Base-by-base conservation (phyloP, 2,797 vertebrate species). In the Limosa lapponica region DNA sequence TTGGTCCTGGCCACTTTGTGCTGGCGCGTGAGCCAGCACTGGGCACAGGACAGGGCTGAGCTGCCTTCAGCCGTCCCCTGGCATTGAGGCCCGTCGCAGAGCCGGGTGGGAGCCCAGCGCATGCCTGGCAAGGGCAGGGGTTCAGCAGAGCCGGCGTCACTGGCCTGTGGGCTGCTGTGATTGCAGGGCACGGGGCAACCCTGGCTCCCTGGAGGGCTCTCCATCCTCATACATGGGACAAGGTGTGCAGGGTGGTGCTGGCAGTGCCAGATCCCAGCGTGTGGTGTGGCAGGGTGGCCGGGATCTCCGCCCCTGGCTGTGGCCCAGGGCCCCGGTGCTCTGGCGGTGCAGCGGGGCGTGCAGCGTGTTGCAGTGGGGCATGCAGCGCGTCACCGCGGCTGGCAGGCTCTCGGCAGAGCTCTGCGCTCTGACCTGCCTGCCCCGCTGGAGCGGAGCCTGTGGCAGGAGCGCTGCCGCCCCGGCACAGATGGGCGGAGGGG, bases 151-250 rank as follows among this genome's bases (percentile, higher is more conserved):
- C 48, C 3, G 2, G 36, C 0, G 0, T 44, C 48, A 6, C 13
- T 4, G 11, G 16, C 30, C 69, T 16, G 14, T 39, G 64, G 55
- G 37, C 67, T 72, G n/a, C 36, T 23, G 22, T 13, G 41, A 1
- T n/a, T 2, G 7, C 32, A 10, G 37, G 36, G 10, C 22, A 15
- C 0, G 1, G 61, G 36, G 43, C 37, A 62, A 34, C 54, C 32
- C 19, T 11, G 16, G 69, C 70, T 54, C 49, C 58, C 7, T 3
- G n/a, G 24, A 51, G 82, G 37, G 41, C 51, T 91, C 27, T 19
- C 9, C 4, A 4, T 41, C 27, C 37, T 17, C 2, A 5, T n/a
- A 4, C 0, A 0, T 1, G 8, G 52, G 69, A 73, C 78, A 64
- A 20, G 44, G 34, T 10, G 16, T 48, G 46, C 58, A n/a, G 39